These are phyloP conservation scores for Tenthredo mesomela DNA, from an alignment of 2,888 invertebrate genomes.

Conservation along the genomic window DNA sequence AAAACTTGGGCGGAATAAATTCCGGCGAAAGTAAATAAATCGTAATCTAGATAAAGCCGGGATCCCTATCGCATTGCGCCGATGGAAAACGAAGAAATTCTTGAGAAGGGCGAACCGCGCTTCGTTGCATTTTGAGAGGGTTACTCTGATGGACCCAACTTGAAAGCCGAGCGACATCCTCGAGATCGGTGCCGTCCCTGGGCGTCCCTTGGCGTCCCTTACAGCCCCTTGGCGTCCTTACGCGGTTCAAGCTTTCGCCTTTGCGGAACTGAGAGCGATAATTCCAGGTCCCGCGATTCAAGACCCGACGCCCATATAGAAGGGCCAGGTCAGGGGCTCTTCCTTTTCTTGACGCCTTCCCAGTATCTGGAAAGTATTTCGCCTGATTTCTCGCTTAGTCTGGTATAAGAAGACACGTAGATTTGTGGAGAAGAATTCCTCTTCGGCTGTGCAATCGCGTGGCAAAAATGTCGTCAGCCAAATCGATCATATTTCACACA, in stretches of 20 bases:
- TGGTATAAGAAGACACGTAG: neutral
- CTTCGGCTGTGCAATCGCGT: neutral
- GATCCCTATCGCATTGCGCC: neutral
- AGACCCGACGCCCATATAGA: neutral
- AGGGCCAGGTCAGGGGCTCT: neutral
- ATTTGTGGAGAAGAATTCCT: neutral
- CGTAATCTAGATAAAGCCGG: neutral
- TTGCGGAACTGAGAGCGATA: constrained; percentile 36
- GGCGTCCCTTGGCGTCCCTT: constrained; percentile 38
- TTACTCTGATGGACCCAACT: constrained; percentile 39
- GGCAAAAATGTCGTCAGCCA: neutral
- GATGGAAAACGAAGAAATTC: neutral
- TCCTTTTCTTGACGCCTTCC: neutral
- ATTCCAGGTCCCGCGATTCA: constrained; percentile 29
- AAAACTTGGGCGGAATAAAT: neutral
- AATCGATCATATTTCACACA: neutral
- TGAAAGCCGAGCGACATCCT: constrained; percentile 31
- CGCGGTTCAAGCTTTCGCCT: constrained; percentile 29
- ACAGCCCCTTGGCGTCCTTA: constrained; percentile 10
- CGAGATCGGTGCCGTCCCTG: constrained; percentile 30
- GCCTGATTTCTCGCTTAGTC: neutral
- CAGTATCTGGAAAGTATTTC: neutral
- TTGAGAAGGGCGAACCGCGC: constrained; percentile 9
- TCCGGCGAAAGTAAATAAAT: neutral
- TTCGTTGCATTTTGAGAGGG: constrained; percentile 42